A percentile compares a stretch with the other conserved stretches of the same genome.
Evolutionary conservation across 2,888 invertebrate genomes (phyloP).

Genomic region (Spodoptera picta): DNA sequence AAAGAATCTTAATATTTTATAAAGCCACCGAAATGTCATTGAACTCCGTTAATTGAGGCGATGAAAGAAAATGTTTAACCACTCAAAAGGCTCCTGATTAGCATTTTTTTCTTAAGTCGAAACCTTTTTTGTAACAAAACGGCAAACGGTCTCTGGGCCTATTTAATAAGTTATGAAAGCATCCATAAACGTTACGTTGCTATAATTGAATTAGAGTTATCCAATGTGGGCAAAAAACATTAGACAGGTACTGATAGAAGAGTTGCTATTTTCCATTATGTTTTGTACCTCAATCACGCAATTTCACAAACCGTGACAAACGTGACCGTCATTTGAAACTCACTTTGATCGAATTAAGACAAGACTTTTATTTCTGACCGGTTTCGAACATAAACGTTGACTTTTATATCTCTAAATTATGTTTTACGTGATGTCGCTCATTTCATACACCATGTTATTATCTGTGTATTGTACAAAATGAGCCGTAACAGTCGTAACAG

Average conservation of each 20-base stretch:
- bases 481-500: no score
- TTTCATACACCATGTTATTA: no score
- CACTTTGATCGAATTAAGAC: conserved; percentile 8
- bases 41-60: conserved; percentile 46
- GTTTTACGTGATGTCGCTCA: no score
- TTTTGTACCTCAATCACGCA: not conserved
- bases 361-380: not conserved
- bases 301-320: conserved; percentile 11
- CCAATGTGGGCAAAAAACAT: not conserved
- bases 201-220: conserved; percentile 14
- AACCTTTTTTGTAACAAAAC: conserved; percentile 11
- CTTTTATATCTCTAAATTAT: no score
- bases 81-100: conserved; percentile 38
- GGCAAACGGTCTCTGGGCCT: conserved; percentile 5
- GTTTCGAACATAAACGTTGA: not conserved
- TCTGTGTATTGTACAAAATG: no score
- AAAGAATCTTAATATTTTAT: conserved; percentile 10
- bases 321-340: conserved; percentile 21
- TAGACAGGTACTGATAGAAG: not conserved
- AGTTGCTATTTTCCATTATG: conserved; percentile 9
- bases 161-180: conserved; percentile 24
- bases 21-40: conserved; percentile 45
- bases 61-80: conserved; percentile 39
- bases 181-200: conserved; percentile 12
- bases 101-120: conserved; percentile 14